Base-by-base conservation (phyloP, 1,140 invertebrate genomes). In the Cotesia typhae region DNA sequence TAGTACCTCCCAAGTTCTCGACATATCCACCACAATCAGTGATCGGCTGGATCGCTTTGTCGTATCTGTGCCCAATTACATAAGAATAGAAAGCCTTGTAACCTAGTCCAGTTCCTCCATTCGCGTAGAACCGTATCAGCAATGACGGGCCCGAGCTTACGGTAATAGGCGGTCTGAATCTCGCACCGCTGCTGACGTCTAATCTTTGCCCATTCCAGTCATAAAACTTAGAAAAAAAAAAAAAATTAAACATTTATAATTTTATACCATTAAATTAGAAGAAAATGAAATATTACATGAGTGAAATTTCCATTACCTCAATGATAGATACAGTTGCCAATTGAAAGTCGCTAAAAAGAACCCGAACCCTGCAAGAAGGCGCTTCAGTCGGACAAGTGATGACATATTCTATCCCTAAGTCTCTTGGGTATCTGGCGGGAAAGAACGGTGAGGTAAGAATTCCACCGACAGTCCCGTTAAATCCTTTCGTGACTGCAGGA, bases 1-100 rank as follows among this genome's bases (percentile, higher is more conserved):
- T 94, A 9, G 90, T 89, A 0, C 92, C 92, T 3, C 92, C 92
- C 12, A 91, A 87, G 79, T 92, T 92, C 61, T 91, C 91, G 3
- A 93, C 92, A 79, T 90, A 90, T 64, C 92, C 92, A 14, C 92
- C 92, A 75, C 92, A 94, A 81, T 92, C 92, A 60, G 90, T 91
- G 67, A 90, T 89, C 59, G 90, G 90, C 69, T 89, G 88, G 63
- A 89, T 80, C 10, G 86, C 82, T 51, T 86, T 87, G 60, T 90
- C 88, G 71, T 88, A 88, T 36, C 85, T 77, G 64, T 89, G 87
- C 2, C 87, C 88, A 75, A 88, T 85, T 6, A 90, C 85, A 77
- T 92, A 93, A 4, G 89, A 89, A 73, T 93, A 92, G 74, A 89
- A 88, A 0, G 91, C 90, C 73, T 92, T 92, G 80, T 92, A 94